Evolutionary conservation across 2,113 vertebrate species (phyloP).

Genomic region (Ictalurus punctatus): DNA sequence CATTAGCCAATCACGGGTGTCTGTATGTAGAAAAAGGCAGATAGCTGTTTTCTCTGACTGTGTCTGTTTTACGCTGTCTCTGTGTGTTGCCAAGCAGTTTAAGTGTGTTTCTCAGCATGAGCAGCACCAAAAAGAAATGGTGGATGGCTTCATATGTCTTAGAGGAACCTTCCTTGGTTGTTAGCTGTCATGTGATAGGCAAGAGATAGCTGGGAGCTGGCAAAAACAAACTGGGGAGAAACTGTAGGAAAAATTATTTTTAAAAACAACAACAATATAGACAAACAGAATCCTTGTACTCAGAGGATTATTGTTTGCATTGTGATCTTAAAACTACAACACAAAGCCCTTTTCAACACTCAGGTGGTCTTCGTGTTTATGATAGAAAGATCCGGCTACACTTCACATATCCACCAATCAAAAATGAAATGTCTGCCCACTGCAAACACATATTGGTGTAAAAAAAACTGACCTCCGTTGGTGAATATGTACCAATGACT

Average conservation of each 20-base stretch:
- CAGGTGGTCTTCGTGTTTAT: not conserved
- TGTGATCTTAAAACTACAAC: not conserved
- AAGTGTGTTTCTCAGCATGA: not conserved
- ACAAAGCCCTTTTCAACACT: not conserved
- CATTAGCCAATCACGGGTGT: not conserved
- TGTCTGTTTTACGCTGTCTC: not conserved
- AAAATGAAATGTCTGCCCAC: not conserved
- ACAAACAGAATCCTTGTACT: too few species aligned
- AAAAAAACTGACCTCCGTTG: not conserved
- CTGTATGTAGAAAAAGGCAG: not conserved
- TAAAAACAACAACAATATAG: not conserved
- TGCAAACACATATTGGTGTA: not conserved
- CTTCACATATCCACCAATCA: not conserved
- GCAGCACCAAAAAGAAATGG: not conserved
- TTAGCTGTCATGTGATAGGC: not conserved
- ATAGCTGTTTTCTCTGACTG: not conserved
- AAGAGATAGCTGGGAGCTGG: not conserved
- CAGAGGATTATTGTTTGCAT: not conserved
- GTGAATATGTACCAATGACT: not conserved
- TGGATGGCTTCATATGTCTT: not conserved
- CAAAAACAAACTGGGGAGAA: not conserved
- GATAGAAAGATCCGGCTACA: not conserved
- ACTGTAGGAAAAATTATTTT: not conserved
- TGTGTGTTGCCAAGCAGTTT: not conserved
- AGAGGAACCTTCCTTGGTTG: not conserved